These are phyloP conservation scores for Epicauta chinensis DNA, from an alignment of 1,140 invertebrate genomes.

Conservation along the genomic window DNA sequence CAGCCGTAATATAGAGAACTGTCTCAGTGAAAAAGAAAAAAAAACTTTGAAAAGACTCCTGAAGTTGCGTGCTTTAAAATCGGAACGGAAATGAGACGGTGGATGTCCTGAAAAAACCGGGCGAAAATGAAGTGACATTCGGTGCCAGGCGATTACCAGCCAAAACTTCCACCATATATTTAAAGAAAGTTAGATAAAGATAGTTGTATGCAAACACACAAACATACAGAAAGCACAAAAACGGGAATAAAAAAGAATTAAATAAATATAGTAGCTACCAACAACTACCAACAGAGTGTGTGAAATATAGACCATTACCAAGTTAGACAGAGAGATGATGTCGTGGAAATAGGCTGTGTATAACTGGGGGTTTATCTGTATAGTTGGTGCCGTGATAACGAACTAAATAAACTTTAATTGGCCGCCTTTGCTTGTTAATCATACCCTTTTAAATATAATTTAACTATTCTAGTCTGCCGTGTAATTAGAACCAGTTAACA, in stretches of 20 bases:
- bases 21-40: slow-evolving; percentile 11
- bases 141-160: slow-evolving; percentile 30
- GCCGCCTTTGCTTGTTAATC: slow-evolving; percentile 27
- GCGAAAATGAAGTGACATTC: slow-evolving; percentile 32
- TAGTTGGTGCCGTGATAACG: slow-evolving; percentile 21
- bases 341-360: slow-evolving; percentile 11
- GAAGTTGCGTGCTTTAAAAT: slow-evolving; percentile 34
- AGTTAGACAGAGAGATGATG: slow-evolving; percentile 27
- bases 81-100: slow-evolving; percentile 32
- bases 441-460: slow-evolving; percentile 32
- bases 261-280: too few species aligned
- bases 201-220: not conserved
- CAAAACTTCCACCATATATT: too few species aligned
- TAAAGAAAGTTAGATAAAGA: not conserved
- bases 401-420: slow-evolving; percentile 38
- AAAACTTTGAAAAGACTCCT: slow-evolving; percentile 24
- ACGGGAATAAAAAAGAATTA: too few species aligned
- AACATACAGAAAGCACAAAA: too few species aligned
- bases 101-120: slow-evolving; percentile 31
- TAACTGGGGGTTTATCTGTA: not conserved
- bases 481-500: slow-evolving; percentile 32
- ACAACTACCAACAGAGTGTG: slow-evolving; percentile 14
- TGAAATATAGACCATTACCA: slow-evolving; percentile 34
- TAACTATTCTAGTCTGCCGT: slow-evolving; percentile 29
- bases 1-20: slow-evolving; percentile 8